Base-by-base conservation (phyloP, 2,113 vertebrate genomes). In the Pseudopipra pipra region DNA sequence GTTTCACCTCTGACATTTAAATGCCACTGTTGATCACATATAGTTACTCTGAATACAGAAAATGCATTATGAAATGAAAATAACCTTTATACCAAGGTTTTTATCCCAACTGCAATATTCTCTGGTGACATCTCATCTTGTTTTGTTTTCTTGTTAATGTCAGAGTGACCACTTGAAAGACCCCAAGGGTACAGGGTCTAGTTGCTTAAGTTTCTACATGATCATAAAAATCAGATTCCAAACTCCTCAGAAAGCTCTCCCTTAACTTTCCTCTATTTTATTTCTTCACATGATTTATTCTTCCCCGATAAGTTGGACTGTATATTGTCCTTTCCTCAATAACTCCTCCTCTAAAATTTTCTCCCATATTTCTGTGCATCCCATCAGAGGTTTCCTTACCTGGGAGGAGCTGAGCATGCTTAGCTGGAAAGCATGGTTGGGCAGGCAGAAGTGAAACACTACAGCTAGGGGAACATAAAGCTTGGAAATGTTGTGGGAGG, bases 1-100 rank as follows among this genome's bases (percentile, higher is more conserved):
- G 31, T 83, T 94, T 96, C 52, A 71, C 74, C 67, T 93, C 68
- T 95, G 90, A 90, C 55, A 89, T 96, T 96, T 92, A 91, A 95
- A 96, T 95, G 54, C 43, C 56, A 44, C 24, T 75, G 39, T 43
- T 89, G 4, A 37, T 74, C 82, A 51, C 39, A 61, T 67, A 56
- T 2, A 30, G 44, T 54, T 83, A 55, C 33, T 73, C 18, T 17
- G 59, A 91, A 70, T 76, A 87, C 19, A 80, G 59, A 80, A 76
- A 78, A 33, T 24, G 7, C 35, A 43, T 68, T 55, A 62, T 55
- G 70, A 90, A 93, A 97, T 73, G 16, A 87, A 85, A 90, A 86
- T 93, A 86, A 91, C 68, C 85, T 90, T 96, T 93, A 37, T 8
- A 61, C 31, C 43, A 35, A 74, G 22, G 14, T 52, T 90, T 70